These are phyloP conservation scores for Chionodraco myersi DNA, from an alignment of 2,113 vertebrate species.

Conservation along the genomic window DNA sequence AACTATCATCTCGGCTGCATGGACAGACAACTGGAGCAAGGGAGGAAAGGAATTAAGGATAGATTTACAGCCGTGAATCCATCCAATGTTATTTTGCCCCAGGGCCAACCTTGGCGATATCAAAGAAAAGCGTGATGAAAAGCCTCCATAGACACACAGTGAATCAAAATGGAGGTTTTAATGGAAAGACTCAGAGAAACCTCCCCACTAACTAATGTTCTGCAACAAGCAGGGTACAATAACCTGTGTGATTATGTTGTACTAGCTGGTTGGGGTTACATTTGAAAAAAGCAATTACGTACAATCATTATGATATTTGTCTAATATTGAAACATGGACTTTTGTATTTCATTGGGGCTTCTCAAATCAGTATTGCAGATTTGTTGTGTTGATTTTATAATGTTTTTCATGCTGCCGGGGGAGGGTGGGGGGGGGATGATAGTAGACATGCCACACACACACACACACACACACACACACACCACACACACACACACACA, in stretches of 20 bases:
- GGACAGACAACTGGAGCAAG: constrained; percentile 42
- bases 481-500: no score
- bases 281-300: no score
- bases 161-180: constrained; percentile 56
- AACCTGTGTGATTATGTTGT: constrained; percentile 9
- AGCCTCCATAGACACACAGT: constrained; percentile 56
- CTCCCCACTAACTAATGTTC: constrained; percentile 28
- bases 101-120: constrained; percentile 57
- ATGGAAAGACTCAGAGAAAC: constrained; percentile 38
- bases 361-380: no score
- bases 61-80: constrained; percentile 65
- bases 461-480: no score
- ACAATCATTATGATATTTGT: no score
- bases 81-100: constrained; percentile 62
- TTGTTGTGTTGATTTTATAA: no score
- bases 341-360: background rate
- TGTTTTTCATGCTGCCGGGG: no score
- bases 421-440: no score
- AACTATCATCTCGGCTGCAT: constrained; percentile 61
- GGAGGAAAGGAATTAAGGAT: constrained; percentile 46
- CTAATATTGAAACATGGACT: background rate
- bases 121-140: constrained; percentile 61
- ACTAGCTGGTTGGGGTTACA: background rate
- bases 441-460: no score
- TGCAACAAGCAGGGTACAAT: constrained; percentile 15